Evolutionary conservation across 2,113 vertebrate genomes (phyloP).

Genomic region (Onychostoma macrolepis): DNA sequence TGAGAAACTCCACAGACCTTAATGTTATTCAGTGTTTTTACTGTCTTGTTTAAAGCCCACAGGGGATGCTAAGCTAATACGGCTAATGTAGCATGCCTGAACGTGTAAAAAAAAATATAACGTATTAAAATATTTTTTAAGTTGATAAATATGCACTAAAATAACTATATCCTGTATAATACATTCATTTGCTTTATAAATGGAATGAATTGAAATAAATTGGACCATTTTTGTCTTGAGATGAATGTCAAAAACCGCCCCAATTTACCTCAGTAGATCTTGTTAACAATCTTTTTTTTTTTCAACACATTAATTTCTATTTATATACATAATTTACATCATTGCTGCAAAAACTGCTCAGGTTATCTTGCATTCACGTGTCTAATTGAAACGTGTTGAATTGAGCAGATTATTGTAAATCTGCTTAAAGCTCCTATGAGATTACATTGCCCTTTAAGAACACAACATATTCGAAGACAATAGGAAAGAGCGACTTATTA

Average conservation of each 20-base stretch:
- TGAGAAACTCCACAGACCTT: slow-evolving; percentile 50
- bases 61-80: background rate
- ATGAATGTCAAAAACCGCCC: background rate
- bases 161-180: background rate
- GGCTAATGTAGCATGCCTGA: background rate
- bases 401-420: background rate
- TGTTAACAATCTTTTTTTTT: background rate
- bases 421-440: background rate
- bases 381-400: background rate
- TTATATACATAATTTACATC: background rate
- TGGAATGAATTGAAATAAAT: background rate
- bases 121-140: background rate
- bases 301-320: background rate
- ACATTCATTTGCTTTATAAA: background rate
- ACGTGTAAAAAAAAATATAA: background rate
- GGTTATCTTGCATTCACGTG: background rate
- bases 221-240: background rate
- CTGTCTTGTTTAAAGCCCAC: background rate
- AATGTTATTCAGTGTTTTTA: background rate
- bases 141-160: background rate
- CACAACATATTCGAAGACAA: background rate
- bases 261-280: background rate
- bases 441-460: background rate
- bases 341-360: background rate
- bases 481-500: background rate